These are phyloP conservation scores for Pristionchus entomophagus DNA, from an alignment of 2,888 invertebrate genomes.

Conservation along the genomic window DNA sequence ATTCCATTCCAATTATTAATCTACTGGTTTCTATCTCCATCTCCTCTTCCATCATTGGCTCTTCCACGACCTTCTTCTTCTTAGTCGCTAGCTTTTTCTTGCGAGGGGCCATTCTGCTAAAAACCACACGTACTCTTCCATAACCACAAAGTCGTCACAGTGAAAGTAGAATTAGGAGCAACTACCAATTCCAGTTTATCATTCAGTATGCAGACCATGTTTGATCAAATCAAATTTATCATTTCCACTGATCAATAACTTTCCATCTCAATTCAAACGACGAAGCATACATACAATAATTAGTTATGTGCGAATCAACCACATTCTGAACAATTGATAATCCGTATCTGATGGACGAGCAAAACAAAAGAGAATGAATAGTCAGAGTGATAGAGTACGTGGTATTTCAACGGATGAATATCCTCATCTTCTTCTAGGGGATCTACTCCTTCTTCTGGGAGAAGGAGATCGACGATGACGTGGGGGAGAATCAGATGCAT, in stretches of 20 bases:
- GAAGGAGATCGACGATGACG: constrained; percentile 28
- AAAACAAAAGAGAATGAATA: neutral
- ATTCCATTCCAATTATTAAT: neutral
- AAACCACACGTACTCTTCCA: too few relatives aligned
- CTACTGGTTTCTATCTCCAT: neutral
- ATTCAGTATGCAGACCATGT: neutral
- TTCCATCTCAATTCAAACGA: neutral
- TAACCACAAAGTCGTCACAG: neutral
- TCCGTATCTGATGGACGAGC: too few relatives aligned
- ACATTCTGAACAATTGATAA: neutral
- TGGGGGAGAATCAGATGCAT: neutral
- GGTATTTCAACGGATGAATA: neutral
- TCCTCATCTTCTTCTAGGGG: constrained; percentile 9
- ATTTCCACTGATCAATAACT: neutral
- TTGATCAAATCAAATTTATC: constrained; percentile 12
- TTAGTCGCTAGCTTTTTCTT: neutral
- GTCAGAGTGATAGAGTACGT: neutral
- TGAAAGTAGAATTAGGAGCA: neutral
- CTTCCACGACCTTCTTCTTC: neutral
- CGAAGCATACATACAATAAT: neutral
- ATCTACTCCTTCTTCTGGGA: constrained; percentile 37
- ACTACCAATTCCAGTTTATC: neutral
- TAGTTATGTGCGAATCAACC: neutral
- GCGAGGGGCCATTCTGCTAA: constrained; percentile 2
- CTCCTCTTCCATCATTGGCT: neutral